Evolutionary conservation across 2,888 invertebrate species (phyloP).

Genomic region (Blastobasis adustella): DNA sequence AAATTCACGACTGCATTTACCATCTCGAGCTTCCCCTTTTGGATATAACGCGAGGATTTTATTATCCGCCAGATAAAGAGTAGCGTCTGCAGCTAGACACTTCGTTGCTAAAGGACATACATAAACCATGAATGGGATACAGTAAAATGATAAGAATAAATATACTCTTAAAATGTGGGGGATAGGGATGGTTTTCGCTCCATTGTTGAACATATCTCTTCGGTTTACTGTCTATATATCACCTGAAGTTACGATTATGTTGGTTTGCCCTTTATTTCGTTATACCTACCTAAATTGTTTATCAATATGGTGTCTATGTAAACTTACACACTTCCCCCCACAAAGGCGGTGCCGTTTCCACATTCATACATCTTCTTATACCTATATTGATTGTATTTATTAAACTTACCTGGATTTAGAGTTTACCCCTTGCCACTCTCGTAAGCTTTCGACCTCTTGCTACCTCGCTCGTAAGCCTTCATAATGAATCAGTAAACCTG

Average conservation of each 20-base stretch:
- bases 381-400: no score
- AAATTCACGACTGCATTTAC: background rate
- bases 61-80: conserved; percentile 2
- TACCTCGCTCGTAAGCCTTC: no score
- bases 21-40: background rate
- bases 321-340: no score
- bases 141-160: no score
- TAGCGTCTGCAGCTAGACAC: conserved; percentile 5
- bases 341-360: no score
- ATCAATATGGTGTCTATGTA: no score
- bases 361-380: no score
- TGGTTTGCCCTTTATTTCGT: background rate
- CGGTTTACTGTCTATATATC: background rate
- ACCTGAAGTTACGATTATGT: background rate
- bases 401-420: no score
- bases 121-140: background rate
- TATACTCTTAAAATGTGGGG: no score
- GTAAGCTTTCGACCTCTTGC: no score
- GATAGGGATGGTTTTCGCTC: background rate
- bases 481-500: no score
- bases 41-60: background rate
- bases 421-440: no score
- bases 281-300: background rate
- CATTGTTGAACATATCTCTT: background rate
- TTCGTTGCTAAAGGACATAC: conserved; percentile 2